These are phyloP conservation scores for Hesperia comma DNA, from an alignment of 2,888 invertebrate species.

Conservation along the genomic window DNA sequence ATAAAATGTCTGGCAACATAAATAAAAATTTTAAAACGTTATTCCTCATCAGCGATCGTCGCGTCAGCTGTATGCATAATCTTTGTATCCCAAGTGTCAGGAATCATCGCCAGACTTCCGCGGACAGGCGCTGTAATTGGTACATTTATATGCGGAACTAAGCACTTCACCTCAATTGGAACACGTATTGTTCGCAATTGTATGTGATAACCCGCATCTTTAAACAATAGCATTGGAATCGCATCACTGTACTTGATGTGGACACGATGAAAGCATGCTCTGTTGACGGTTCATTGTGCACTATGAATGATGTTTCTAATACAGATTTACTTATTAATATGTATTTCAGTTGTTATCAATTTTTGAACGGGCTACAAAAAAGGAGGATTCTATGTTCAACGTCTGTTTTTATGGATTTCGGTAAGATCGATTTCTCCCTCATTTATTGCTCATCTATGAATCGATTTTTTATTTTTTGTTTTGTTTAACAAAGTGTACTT, in stretches of 20 bases:
- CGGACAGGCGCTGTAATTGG: conserved; percentile 31
- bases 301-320: conserved; percentile 1
- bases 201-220: conserved; percentile 53
- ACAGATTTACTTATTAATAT: neutral
- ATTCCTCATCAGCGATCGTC: no score
- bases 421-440: no score
- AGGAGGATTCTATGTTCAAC: no score
- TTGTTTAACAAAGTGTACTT: no score
- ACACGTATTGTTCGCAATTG: conserved; percentile 50
- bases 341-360: no score
- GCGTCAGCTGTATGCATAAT: no score
- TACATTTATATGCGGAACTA: conserved; percentile 53
- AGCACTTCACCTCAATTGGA: conserved; percentile 57
- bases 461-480: no score
- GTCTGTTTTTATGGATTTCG: no score
- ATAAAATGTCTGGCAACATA: no score
- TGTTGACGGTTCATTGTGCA: conserved; percentile 10
- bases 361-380: no score
- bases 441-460: no score
- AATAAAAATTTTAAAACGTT: no score
- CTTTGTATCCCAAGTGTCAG: conserved; percentile 18
- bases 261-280: conserved; percentile 12
- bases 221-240: conserved; percentile 29
- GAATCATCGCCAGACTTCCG: conserved; percentile 24
- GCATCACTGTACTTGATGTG: conserved; percentile 20